Evolutionary conservation across 2,797 vertebrate species (phyloP).

Genomic region (Threskiornis aethiopicus): DNA sequence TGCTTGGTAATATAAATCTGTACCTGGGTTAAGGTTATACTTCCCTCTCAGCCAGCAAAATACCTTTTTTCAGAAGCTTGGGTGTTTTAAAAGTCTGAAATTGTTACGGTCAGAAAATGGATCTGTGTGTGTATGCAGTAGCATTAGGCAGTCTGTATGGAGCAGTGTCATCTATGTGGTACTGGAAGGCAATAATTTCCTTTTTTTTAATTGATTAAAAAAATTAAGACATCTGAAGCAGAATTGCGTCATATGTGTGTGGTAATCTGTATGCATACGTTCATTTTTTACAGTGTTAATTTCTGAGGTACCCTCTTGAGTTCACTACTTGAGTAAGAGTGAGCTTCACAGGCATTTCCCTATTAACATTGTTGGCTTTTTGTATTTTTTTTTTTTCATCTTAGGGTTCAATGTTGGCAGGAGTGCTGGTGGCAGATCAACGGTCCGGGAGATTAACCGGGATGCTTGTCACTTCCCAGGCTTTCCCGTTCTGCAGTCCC

Average conservation of each 20-base stretch:
- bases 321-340: not conserved
- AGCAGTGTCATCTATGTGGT: not conserved
- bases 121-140: not conserved
- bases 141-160: not conserved
- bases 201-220: not conserved
- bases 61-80: not conserved
- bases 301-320: not conserved
- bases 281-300: not conserved
- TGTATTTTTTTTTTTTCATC: not conserved
- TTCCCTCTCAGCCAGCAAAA: not conserved
- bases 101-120: not conserved
- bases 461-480: constrained; percentile 97
- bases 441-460: constrained; percentile 93
- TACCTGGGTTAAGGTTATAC: not conserved
- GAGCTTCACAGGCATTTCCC: not conserved
- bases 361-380: not conserved
- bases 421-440: constrained; percentile 90
- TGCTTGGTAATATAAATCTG: not conserved
- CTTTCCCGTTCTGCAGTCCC: constrained; percentile 91
- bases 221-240: not conserved
- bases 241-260: not conserved
- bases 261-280: not conserved
- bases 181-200: not conserved
- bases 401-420: constrained; percentile 96
- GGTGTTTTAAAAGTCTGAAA: not conserved